A percentile compares a stretch with the other conserved stretches of the same genome.
These are phyloP conservation scores for Nycticryphes semicollaris DNA, from an alignment of 2,113 vertebrate species.

Conservation along the genomic window DNA sequence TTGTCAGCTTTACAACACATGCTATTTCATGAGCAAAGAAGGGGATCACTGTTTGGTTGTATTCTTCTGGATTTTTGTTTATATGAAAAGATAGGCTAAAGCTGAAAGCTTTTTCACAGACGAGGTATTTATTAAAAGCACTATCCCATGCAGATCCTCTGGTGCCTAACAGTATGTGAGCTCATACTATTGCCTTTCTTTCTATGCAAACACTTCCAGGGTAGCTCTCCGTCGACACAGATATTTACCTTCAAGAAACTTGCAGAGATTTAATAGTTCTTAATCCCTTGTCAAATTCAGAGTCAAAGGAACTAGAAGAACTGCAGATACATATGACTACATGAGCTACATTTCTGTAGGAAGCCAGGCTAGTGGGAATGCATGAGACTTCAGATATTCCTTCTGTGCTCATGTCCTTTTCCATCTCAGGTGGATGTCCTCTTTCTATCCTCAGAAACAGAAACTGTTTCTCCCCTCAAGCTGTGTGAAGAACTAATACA, in stretches of 20 bases:
- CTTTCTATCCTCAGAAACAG: not conserved
- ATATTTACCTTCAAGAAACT: not conserved
- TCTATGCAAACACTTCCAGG: not conserved
- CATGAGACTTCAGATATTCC: not conserved
- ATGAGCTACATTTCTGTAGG: not conserved
- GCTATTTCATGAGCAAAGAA: not conserved
- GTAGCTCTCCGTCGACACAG: not conserved
- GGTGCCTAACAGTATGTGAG: not conserved
- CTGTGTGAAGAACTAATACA: not conserved
- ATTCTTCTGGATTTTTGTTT: not conserved
- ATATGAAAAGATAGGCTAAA: not conserved
- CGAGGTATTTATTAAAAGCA: not conserved
- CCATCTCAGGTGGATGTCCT: not conserved
- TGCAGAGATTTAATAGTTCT: not conserved
- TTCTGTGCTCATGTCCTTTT: not conserved
- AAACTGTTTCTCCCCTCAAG: not conserved
- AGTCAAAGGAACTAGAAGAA: not conserved
- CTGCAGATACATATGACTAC: accelerated
- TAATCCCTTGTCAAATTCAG: not conserved
- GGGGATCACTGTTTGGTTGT: not conserved
- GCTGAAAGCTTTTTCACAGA: not conserved
- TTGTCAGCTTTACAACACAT: not conserved
- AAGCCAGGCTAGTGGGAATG: not conserved
- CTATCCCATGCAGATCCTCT: not conserved
- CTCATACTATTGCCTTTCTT: not conserved